phyloP scores from a whole-genome alignment of 2,888 invertebrate species.

The Koerneria pararmatus region DNA sequence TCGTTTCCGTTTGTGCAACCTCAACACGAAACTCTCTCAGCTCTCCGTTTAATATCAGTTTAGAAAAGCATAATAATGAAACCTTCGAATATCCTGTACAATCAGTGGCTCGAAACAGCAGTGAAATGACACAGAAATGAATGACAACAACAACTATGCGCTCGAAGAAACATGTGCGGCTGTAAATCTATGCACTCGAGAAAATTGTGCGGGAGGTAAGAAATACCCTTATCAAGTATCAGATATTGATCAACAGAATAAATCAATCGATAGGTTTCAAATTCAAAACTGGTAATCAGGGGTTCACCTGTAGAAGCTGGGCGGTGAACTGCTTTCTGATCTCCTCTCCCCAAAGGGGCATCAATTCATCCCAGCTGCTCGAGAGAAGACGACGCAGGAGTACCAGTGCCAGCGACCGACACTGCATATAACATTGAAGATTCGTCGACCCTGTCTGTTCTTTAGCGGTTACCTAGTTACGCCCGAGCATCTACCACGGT shows the following conservation, averaged over 20 bases:
- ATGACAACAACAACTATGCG: too few species aligned
- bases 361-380: slow-evolving; percentile 84
- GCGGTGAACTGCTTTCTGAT: slow-evolving; percentile 80
- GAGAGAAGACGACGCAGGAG: slow-evolving; percentile 79
- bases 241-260: too few species aligned
- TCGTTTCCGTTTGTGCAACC: slow-evolving; percentile 75
- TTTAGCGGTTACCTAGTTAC: not conserved
- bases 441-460: not conserved
- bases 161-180: slow-evolving; percentile 25
- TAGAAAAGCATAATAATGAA: not conserved
- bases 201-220: too few species aligned
- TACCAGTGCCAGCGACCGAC: slow-evolving; percentile 88
- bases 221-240: too few species aligned
- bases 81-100: too few species aligned
- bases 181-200: too few species aligned
- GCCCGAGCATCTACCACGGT: too few species aligned
- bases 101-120: too few species aligned
- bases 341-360: slow-evolving; percentile 74
- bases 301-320: slow-evolving; percentile 59
- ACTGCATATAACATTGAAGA: slow-evolving; percentile 58
- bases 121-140: too few species aligned
- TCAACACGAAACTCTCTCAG: slow-evolving; percentile 20
- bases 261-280: too few species aligned
- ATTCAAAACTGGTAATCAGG: not conserved
- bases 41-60: not conserved